Conservation (phyloP, 2,888 invertebrate genomes). For the Spatulosminthurus flaviceps region DNA sequence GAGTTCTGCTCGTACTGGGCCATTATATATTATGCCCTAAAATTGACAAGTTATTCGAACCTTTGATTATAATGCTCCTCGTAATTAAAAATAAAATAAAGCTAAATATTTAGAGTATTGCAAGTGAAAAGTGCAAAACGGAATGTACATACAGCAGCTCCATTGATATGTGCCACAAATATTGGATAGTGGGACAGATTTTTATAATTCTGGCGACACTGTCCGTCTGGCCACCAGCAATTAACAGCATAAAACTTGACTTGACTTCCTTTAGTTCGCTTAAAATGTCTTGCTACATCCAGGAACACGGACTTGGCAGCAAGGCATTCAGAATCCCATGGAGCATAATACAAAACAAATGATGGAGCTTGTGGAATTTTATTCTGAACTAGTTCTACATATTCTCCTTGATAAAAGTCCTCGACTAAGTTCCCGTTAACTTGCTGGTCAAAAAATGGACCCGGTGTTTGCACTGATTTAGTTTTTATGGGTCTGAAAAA, state of each 20-base stretch:
- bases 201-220: constrained; percentile 62
- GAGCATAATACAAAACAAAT: constrained; percentile 62
- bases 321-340: constrained; percentile 62
- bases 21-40: constrained; percentile 63
- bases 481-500: too few species aligned
- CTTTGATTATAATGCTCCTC: too few species aligned
- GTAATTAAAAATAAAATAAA: too few species aligned
- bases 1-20: constrained; percentile 59
- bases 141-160: constrained; percentile 54
- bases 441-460: constrained; percentile 58
- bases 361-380: constrained; percentile 59
- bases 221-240: constrained; percentile 63
- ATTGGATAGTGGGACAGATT: constrained; percentile 63
- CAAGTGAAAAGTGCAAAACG: too few species aligned
- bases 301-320: constrained; percentile 57
- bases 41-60: too few species aligned
- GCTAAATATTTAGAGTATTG: too few species aligned
- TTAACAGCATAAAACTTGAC: constrained; percentile 62
- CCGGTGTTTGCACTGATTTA: constrained; percentile 54
- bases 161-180: constrained; percentile 60
- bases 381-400: constrained; percentile 59
- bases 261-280: constrained; percentile 47
- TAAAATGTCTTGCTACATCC: constrained; percentile 59
- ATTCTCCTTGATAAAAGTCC: constrained; percentile 61
- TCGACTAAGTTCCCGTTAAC: constrained; percentile 51